Base-by-base conservation (phyloP, 2,113 vertebrate genomes). In the Scartelaos histophorus region DNA sequence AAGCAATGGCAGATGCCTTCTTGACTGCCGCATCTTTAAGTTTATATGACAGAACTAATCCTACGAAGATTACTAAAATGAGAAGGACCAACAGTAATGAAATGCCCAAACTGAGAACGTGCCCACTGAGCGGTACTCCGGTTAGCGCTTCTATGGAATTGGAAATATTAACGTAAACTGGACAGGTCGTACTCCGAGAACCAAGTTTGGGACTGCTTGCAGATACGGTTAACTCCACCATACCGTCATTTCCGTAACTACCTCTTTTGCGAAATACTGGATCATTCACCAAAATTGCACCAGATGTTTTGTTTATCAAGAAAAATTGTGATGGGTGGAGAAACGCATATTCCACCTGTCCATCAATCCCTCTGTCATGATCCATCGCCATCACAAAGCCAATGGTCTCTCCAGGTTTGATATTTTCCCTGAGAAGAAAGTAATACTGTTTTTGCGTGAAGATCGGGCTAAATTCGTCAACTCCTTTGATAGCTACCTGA, bases 381-480 rank as follows among this genome's bases (percentile, higher is more conserved):
- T 99, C 97, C 19, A 93, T 94, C 0, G 97, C 96, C 88, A 90
- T 92, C 64, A 99, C 95, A 17, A 91, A 92, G 65, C 97, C 97
- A 5, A 98, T 75, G 0, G 87, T 82, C 49, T 95, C 93, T 38
- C 92, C 94, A 1, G 81, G 81, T 70, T 89, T 80, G 0, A 88
- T 81, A 43, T 93, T 92, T 71, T 92, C 85, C 1, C 94, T 93
- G 10, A 98, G 89, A 71, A 82, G 79, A 80, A 98, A 98, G 74
- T 92, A 92, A 87, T 98, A 98, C 0, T 85, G 86, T 46, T 94
- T 93, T 76, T 96, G 94, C 47, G 94, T 93, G 81, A 98, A 99
- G 34, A 96, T 45, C 0, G 97, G 97, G 70, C 95, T 94, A 88
- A 96, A 98, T 84, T 99, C 97, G 87, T 98, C 97, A 74, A 83